Base-by-base conservation (phyloP, 2,888 invertebrate genomes). In the Formica aserva region DNA sequence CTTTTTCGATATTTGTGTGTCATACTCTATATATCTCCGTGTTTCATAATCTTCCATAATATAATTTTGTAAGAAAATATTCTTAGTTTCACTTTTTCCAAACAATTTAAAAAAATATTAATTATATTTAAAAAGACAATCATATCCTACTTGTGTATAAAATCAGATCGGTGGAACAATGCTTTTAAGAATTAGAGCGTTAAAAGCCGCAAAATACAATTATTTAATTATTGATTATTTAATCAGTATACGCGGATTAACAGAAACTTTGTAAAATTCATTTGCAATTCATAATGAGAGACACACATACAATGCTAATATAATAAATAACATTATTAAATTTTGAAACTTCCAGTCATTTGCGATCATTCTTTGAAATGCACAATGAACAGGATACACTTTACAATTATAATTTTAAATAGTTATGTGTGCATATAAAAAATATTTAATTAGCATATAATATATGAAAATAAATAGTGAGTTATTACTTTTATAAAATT, bases 391-490 rank as follows among this genome's bases (percentile, higher is more conserved):
- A 35, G 60, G 5, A 13, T n/a, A 29, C 6, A 8, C 2, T 75
- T 32, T 32, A 22, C 45, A 48, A 63, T 75, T 65, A 18, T 52
- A 76, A 52, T 76, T 76, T 65, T 52, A 65, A 8, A 22, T 76
- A 3, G 8, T 55, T 62, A 45, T 15, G 8, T 60, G 29, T 29
- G n/a, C 6, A 6, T 29, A 45, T 66, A 52, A 66, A 18, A 45
- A 8, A 76, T 3, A 66, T 66, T 76, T 66, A 52, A 66, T 66
- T 66, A 66, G 11, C 52, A 52, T 52, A 52, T 2, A 32, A 6
- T n/a, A 22, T 26, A 35, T 52, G 35, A 57, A 57, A 35, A 66
- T 41, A 18, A 52, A 52, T 13, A 18, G 15, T 8, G 6, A 66
- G n/a, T 15, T 66, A 35, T 38, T 38, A 52, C 18, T 15, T 18